Evolutionary conservation across 35 echinoderm and acorn worm genomes (phyloP).

Genomic region (Anneissia japonica): DNA sequence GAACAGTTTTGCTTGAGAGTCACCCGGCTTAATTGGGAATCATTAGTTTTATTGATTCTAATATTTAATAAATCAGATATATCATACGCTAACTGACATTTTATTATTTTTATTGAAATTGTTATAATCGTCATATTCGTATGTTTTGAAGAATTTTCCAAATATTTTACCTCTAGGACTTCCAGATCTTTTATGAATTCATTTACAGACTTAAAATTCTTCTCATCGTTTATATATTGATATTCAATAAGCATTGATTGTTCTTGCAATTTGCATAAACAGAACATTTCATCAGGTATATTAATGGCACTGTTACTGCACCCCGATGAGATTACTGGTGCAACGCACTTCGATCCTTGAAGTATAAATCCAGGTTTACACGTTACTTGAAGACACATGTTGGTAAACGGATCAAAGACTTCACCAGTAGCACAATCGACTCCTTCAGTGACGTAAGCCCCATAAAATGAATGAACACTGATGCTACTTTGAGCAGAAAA

Average conservation of each 20-base stretch:
- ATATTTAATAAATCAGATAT: not conserved
- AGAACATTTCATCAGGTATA: not conserved
- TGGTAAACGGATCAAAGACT: not conserved
- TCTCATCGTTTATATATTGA: not conserved
- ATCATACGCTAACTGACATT: not conserved
- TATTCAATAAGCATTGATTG: not conserved
- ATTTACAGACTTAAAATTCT: not conserved
- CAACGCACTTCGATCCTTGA: not conserved
- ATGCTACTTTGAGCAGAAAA: not conserved
- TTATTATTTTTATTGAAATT: not conserved
- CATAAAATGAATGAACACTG: not conserved
- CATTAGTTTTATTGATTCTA: not conserved
- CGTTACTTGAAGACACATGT: not conserved
- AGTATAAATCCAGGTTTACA: not conserved
- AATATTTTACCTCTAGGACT: not conserved
- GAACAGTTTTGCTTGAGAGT: not conserved
- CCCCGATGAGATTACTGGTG: not conserved
- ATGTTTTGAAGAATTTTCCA: not conserved
- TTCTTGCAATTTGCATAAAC: not conserved
- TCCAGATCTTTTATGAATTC: not conserved
- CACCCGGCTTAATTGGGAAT: not conserved
- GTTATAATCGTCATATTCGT: not conserved
- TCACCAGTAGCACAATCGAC: not conserved
- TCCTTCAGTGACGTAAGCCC: not conserved
- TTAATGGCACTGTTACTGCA: not conserved